Evolutionary conservation across 2,888 invertebrate species (phyloP).

Genomic region (Chymomyza fuscimana): DNA sequence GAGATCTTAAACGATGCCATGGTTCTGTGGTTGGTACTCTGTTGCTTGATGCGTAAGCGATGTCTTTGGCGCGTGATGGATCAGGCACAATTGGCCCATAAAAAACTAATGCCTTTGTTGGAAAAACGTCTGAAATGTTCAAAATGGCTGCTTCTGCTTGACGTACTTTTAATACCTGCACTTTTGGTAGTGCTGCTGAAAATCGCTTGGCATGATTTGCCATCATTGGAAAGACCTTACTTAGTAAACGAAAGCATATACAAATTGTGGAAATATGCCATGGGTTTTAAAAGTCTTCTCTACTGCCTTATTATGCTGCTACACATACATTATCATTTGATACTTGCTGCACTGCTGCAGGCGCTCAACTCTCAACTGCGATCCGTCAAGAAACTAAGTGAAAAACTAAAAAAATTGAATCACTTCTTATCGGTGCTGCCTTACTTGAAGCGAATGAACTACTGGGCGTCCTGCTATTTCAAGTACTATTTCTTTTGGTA

Average conservation of each 20-base stretch:
- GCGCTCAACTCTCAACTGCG: conserved; percentile 12
- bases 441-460: conserved; percentile 21
- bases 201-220: conserved; percentile 19
- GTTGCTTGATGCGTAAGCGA: background rate
- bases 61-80: conserved; percentile 33
- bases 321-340: conserved; percentile 37
- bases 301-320: conserved; percentile 25
- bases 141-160: background rate
- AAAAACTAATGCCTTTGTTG: conserved; percentile 14
- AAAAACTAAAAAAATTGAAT: background rate
- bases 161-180: background rate
- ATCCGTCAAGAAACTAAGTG: background rate
- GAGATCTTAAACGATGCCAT: background rate
- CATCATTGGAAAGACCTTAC: background rate
- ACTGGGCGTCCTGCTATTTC: conserved; percentile 45
- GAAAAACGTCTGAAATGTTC: conserved; percentile 17
- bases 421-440: conserved; percentile 10
- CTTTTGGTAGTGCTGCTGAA: conserved; percentile 29
- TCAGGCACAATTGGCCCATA: conserved; percentile 29
- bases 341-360: conserved; percentile 44
- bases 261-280: no score
- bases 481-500: conserved; percentile 11
- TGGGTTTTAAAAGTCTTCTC: conserved; percentile 1
- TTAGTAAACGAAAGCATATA: no score
- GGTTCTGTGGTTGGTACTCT: background rate